Conservation (phyloP, 2,113 vertebrate genomes). For the Misgurnus mizolepis region DNA sequence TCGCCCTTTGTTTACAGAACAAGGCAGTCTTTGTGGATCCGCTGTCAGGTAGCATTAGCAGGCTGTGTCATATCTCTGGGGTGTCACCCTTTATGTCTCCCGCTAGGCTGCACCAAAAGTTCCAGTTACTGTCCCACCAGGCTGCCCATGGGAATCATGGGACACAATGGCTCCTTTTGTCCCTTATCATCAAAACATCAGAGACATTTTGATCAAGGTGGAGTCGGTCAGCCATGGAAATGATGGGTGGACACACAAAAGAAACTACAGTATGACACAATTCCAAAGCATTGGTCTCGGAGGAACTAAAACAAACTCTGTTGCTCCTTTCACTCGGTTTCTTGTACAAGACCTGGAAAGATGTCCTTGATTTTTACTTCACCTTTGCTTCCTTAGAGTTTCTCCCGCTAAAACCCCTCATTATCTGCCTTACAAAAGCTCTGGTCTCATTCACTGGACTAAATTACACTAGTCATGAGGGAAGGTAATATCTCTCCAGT, state of each 20-base stretch:
- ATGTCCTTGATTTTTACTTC: background rate
- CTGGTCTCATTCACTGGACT: background rate
- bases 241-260: conserved; percentile 12
- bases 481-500: background rate
- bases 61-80: conserved; percentile 69
- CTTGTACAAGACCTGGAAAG: background rate
- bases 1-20: conserved; percentile 36
- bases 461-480: conserved; percentile 1
- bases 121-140: conserved; percentile 62
- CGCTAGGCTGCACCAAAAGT: conserved; percentile 67
- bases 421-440: conserved; percentile 9
- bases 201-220: conserved; percentile 61
- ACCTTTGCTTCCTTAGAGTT: background rate
- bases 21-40: conserved; percentile 74
- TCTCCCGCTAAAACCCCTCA: background rate
- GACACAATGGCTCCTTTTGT: conserved; percentile 79
- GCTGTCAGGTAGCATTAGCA: conserved; percentile 79
- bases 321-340: background rate
- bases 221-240: background rate
- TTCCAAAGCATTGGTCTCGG: background rate
- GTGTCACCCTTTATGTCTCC: conserved; percentile 60
- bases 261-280: background rate
- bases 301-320: background rate
- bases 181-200: conserved; percentile 73
- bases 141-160: conserved; percentile 71